These are phyloP conservation scores for Pyrocoelia pectoralis DNA, from an alignment of 2,888 invertebrate genomes.

Conservation along the genomic window DNA sequence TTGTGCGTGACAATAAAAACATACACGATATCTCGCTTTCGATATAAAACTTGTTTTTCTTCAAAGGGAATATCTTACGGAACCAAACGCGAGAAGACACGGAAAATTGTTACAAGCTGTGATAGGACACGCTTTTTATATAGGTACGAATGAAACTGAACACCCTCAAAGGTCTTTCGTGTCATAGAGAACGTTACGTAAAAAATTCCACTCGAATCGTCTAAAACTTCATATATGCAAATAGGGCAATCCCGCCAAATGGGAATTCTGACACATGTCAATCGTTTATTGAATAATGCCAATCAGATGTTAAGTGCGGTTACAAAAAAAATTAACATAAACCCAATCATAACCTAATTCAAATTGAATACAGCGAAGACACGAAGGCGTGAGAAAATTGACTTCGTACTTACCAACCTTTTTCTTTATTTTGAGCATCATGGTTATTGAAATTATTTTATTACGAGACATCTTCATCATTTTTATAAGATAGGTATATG, in stretches of 20 bases:
- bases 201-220: not conserved
- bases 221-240: slow-evolving; percentile 9
- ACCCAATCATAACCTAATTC: slow-evolving; percentile 27
- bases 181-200: not conserved
- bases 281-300: slow-evolving; percentile 34
- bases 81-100: slow-evolving; percentile 7
- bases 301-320: slow-evolving; percentile 32
- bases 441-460: too few relatives aligned
- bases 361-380: not conserved
- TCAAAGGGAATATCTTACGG: not conserved
- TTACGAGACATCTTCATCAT: too few relatives aligned
- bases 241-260: slow-evolving; percentile 22
- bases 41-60: slow-evolving; percentile 25
- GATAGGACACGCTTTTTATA: slow-evolving; percentile 7
- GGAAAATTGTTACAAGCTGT: not conserved
- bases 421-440: not conserved
- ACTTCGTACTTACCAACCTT: not conserved
- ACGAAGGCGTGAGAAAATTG: slow-evolving; percentile 24
- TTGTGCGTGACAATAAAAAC: slow-evolving; percentile 32
- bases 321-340: slow-evolving; percentile 33
- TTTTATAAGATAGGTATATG: too few relatives aligned
- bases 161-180: too few relatives aligned
- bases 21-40: slow-evolving; percentile 25
- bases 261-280: slow-evolving; percentile 37
- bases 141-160: not conserved